A percentile compares a stretch with the other conserved stretches of the same genome.
These are phyloP conservation scores for Chloroclystis v-ata DNA, from an alignment of 2,888 invertebrate genomes.

Conservation along the genomic window DNA sequence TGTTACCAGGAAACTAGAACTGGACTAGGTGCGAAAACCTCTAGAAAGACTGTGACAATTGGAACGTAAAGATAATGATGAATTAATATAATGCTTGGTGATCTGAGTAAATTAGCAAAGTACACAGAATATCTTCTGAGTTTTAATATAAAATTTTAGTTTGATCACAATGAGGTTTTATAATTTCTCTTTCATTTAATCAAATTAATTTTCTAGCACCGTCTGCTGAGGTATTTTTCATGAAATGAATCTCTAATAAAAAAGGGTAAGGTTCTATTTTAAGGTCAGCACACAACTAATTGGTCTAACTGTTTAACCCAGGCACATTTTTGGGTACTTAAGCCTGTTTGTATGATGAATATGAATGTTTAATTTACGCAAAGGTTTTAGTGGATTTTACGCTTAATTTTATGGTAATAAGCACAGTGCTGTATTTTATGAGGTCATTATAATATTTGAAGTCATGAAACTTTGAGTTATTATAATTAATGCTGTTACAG, in stretches of 20 bases:
- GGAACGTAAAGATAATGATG: too few species aligned
- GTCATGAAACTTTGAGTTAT: not conserved
- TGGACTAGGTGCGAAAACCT: too few species aligned
- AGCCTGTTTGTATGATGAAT: slow-evolving; percentile 19
- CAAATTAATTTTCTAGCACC: too few species aligned
- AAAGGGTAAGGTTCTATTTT: not conserved
- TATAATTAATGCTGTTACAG: not conserved
- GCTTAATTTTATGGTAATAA: slow-evolving; percentile 15
- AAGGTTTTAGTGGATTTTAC: slow-evolving; percentile 17
- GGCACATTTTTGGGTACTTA: slow-evolving; percentile 13
- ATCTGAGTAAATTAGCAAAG: too few species aligned
- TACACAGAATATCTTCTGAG: too few species aligned
- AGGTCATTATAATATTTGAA: slow-evolving; percentile 6
- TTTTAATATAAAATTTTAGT: too few species aligned
- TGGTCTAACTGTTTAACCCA: slow-evolving; percentile 1
- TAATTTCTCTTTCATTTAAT: too few species aligned
- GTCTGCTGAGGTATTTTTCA: too few species aligned
- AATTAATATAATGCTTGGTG: too few species aligned
- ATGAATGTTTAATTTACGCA: slow-evolving; percentile 19
- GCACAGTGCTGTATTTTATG: slow-evolving; percentile 14
- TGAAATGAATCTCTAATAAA: not conserved
- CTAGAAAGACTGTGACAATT: too few species aligned
- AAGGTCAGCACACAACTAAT: not conserved
- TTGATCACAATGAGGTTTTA: too few species aligned
- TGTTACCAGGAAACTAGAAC: too few species aligned